A percentile compares a stretch with the other conserved stretches of the same genome.
Evolutionary conservation across 2,797 vertebrate species (phyloP).

Genomic region (Alauda arvensis): DNA sequence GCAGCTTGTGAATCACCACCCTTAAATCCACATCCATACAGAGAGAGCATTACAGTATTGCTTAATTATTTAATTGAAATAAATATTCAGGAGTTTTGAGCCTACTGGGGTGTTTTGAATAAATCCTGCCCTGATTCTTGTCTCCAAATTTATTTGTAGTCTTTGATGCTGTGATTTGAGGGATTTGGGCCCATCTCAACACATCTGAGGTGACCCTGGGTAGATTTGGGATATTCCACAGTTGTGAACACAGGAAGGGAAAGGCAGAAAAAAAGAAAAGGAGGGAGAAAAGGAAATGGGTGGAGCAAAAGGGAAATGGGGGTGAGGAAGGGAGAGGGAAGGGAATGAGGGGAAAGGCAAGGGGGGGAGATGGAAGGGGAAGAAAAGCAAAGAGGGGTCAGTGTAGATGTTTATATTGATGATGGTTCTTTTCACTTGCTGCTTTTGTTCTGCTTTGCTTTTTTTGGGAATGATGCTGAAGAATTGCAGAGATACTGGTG

Average conservation of each 20-base stretch:
- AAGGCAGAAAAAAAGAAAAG: neutral
- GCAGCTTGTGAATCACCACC: neutral
- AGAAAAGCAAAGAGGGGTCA: neutral
- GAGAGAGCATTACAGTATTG: neutral
- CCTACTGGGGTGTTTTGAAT: neutral
- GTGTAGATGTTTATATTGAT: neutral
- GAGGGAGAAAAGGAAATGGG: neutral
- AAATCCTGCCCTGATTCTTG: neutral
- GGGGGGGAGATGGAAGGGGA: neutral
- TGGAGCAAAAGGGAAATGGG: neutral
- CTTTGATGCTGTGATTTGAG: neutral
- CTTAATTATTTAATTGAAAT: neutral
- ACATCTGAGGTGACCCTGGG: neutral
- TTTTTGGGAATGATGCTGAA: neutral
- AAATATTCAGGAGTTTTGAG: neutral
- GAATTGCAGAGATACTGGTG: neutral
- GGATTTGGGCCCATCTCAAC: neutral
- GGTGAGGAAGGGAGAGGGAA: neutral
- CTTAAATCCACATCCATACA: neutral
- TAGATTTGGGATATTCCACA: neutral
- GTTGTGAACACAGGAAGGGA: neutral
- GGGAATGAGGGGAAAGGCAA: neutral
- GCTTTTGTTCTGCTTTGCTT: neutral
- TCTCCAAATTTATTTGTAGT: neutral
- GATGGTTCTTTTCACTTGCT: neutral